These are phyloP conservation scores for Habroteleia sp. DNA, from an alignment of 2,888 invertebrate genomes.

Conservation along the genomic window DNA sequence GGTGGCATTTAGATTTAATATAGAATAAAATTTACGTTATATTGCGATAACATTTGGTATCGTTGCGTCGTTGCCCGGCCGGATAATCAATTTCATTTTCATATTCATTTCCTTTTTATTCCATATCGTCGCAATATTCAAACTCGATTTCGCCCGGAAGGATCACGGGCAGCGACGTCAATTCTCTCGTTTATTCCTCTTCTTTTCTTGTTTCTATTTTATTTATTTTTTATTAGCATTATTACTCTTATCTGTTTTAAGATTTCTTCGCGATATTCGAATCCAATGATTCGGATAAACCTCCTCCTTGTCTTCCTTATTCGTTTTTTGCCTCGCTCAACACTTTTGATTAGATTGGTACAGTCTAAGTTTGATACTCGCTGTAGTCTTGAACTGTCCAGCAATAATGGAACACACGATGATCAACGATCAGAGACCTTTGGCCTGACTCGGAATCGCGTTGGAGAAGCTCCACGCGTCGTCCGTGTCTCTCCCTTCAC, in stretches of 20 bases:
- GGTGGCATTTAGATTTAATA: constrained; percentile 82
- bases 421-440: constrained; percentile 72
- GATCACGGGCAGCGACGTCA: constrained; percentile 76
- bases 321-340: constrained; percentile 11
- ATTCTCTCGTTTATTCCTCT: constrained; percentile 66
- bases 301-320: constrained; percentile 31
- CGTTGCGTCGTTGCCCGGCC: constrained; percentile 80
- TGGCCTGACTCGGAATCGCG: constrained; percentile 64
- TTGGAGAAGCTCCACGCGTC: constrained; percentile 58
- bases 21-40: constrained; percentile 82
- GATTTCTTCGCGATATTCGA: constrained; percentile 10
- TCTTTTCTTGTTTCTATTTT: background rate
- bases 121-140: constrained; percentile 37
- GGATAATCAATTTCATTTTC: constrained; percentile 66
- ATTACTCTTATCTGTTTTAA: constrained; percentile 19
- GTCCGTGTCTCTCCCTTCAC: constrained; percentile 54
- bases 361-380: constrained; percentile 81
- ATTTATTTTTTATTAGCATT: constrained; percentile 8
- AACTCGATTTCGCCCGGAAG: constrained; percentile 17
- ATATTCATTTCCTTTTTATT: constrained; percentile 8
- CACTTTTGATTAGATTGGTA: constrained; percentile 81
- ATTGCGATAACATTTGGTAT: constrained; percentile 82
- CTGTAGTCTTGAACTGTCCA: constrained; percentile 79
- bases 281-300: constrained; percentile 5
- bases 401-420: constrained; percentile 78